These are phyloP conservation scores for Emydocephalus ijimae DNA, from an alignment of 2,113 vertebrate species.

Conservation along the genomic window DNA sequence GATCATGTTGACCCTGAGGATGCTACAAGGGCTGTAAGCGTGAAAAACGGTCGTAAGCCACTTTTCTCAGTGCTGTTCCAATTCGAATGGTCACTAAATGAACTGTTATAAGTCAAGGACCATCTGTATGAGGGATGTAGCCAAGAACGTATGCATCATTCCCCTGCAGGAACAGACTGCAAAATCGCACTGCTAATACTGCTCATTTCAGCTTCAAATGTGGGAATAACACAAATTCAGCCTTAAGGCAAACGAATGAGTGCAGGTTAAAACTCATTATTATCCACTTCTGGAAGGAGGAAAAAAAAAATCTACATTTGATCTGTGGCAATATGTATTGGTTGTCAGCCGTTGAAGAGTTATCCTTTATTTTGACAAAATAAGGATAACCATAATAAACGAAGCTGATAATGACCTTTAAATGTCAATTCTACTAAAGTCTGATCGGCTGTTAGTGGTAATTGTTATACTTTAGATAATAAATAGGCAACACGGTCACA, in stretches of 20 bases:
- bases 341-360: not conserved
- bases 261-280: not conserved
- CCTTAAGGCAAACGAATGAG: not conserved
- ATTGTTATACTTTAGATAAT: not conserved
- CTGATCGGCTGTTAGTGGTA: not conserved
- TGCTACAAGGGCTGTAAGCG: not conserved
- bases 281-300: not conserved
- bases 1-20: not conserved
- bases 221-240: not conserved
- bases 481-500: not conserved
- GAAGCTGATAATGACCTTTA: not conserved
- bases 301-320: not conserved
- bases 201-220: not conserved
- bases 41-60: not conserved
- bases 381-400: not conserved
- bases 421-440: not conserved
- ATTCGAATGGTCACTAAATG: not conserved
- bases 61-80: not conserved
- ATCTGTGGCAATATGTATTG: not conserved
- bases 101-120: not conserved
- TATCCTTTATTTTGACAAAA: not conserved
- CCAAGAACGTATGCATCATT: not conserved
- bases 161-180: not conserved
- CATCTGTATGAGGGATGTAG: not conserved
- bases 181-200: not conserved